Evolutionary conservation across 2,113 vertebrate species (phyloP).

Genomic region (Tursiops truncatus): DNA sequence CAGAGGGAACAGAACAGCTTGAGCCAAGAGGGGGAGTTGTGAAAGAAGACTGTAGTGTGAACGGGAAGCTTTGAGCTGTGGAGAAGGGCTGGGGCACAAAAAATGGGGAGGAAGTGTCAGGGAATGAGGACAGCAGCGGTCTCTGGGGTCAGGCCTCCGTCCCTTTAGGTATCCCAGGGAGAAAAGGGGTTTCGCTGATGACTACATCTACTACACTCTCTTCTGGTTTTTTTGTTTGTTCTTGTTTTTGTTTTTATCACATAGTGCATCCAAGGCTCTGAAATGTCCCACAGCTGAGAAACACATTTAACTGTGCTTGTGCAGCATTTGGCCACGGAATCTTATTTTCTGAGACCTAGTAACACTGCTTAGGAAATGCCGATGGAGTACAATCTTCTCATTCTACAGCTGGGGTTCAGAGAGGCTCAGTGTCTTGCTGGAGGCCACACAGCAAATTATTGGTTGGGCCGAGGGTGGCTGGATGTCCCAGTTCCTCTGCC

Average conservation of each 20-base stretch:
- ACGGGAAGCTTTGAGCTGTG: neutral
- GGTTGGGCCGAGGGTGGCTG: neutral
- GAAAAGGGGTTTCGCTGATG: neutral
- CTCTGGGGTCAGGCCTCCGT: neutral
- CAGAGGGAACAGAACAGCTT: neutral
- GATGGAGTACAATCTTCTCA: neutral
- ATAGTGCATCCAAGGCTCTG: neutral
- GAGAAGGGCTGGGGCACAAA: no score
- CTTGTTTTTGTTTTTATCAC: neutral
- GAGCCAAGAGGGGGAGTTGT: neutral
- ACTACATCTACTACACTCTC: neutral
- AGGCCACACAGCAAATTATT: neutral
- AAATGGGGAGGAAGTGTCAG: neutral
- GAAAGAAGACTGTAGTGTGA: neutral
- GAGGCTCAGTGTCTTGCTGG: neutral
- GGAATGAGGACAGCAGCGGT: neutral
- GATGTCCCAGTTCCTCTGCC: neutral
- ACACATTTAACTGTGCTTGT: neutral
- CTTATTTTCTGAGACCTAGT: neutral
- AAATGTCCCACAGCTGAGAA: conserved; percentile 9
- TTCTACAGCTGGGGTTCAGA: neutral
- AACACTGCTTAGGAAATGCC: neutral
- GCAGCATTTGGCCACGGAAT: neutral
- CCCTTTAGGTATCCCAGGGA: neutral
- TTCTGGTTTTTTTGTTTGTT: neutral